phyloP scores from a whole-genome alignment of 2,113 vertebrate genomes.

The Nerophis ophidion region DNA sequence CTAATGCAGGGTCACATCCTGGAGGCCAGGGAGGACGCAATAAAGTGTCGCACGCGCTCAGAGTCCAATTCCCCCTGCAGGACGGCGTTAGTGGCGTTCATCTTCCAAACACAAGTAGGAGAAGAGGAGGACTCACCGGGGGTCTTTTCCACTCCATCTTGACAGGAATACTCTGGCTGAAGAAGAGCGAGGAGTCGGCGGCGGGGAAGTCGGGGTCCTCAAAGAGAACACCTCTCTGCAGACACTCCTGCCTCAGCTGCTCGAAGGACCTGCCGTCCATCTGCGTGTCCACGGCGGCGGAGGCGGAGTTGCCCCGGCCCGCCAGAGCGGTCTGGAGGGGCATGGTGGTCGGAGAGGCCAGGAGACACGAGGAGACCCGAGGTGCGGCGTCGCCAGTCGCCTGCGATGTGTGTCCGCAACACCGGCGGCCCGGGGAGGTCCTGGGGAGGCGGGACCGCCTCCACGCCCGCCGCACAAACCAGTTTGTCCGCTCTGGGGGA shows the following conservation, averaged over 20 bases:
- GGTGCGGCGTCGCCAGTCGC: conserved; percentile 16
- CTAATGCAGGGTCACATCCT: conserved; percentile 38
- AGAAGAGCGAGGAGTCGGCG: conserved; percentile 78
- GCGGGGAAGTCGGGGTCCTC: conserved; percentile 87
- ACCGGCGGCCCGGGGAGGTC: conserved; percentile 34
- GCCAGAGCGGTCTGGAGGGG: conserved; percentile 57
- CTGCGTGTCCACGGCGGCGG: conserved; percentile 54
- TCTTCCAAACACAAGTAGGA: no score
- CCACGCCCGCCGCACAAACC: conserved; percentile 59
- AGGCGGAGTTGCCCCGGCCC: background rate
- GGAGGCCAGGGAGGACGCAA: no score
- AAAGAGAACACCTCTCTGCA: conserved; percentile 72
- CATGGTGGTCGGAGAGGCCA: conserved; percentile 60
- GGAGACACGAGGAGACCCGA: conserved; percentile 8
- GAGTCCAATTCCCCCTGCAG: background rate
- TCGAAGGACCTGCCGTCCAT: conserved; percentile 74
- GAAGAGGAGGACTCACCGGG: conserved; percentile 64
- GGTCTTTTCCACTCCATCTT: conserved; percentile 89
- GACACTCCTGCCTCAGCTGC: conserved; percentile 77
- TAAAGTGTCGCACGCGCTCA: no score
- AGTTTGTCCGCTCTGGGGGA: conserved; percentile 57
- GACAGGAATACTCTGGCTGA: conserved; percentile 76
- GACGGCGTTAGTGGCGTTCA: background rate
- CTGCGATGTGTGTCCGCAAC: conserved; percentile 16
- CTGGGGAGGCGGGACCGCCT: conserved; percentile 8